These are phyloP conservation scores for Girardinichthys multiradiatus DNA, from an alignment of 2,113 vertebrate species.

Conservation along the genomic window DNA sequence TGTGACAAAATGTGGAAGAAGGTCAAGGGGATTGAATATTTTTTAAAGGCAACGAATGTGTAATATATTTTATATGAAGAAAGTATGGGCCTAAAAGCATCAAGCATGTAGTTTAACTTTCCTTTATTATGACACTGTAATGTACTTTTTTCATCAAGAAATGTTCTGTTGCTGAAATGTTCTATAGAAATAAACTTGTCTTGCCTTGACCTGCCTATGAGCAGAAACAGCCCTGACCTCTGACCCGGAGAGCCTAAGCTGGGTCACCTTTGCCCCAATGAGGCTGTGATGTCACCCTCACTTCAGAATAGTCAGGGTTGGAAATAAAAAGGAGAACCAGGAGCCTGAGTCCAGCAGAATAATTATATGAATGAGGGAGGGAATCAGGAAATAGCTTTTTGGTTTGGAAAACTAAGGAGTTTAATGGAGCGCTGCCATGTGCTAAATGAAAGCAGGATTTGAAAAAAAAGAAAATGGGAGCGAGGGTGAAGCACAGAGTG, in stretches of 20 bases:
- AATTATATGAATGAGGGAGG: slow-evolving; percentile 81
- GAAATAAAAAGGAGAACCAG: slow-evolving; percentile 43
- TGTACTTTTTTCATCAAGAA: no score
- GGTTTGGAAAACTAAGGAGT: slow-evolving; percentile 79
- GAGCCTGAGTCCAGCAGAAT: slow-evolving; percentile 73
- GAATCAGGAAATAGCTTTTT: slow-evolving; percentile 82
- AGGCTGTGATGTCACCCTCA: slow-evolving; percentile 73
- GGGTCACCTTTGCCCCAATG: slow-evolving; percentile 34
- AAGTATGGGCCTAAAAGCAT: no score
- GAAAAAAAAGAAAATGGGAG: slow-evolving; percentile 29
- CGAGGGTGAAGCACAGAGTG: slow-evolving; percentile 4
- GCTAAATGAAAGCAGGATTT: slow-evolving; percentile 79
- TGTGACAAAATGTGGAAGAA: no score
- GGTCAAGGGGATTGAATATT: no score
- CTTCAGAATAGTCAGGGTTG: slow-evolving; percentile 63
- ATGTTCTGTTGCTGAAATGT: no score
- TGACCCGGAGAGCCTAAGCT: slow-evolving; percentile 36
- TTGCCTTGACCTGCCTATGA: not conserved
- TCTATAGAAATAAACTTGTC: no score
- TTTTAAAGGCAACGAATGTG: no score
- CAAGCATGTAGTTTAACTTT: no score
- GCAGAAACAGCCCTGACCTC: slow-evolving; percentile 26
- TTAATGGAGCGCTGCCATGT: slow-evolving; percentile 72
- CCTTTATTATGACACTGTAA: no score
- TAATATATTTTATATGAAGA: no score